These are phyloP conservation scores for Drosophila mayaguana DNA, from an alignment of 2,888 invertebrate species.

Conservation along the genomic window DNA sequence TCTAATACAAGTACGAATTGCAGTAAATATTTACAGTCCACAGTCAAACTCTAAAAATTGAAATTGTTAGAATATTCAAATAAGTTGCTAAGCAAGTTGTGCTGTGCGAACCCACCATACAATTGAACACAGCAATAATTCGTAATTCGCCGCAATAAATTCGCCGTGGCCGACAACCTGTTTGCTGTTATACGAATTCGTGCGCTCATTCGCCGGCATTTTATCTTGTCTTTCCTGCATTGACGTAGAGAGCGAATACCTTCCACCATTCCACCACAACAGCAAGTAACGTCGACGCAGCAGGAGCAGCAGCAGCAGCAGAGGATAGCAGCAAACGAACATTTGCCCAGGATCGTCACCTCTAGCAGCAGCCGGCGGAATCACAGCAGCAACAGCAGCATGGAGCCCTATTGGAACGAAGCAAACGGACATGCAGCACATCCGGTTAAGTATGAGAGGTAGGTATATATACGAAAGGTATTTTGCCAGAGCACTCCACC, in stretches of 20 bases:
- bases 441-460: slow-evolving; percentile 86
- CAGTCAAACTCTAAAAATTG: neutral
- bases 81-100: slow-evolving; percentile 13
- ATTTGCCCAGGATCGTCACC: slow-evolving; percentile 40
- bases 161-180: slow-evolving; percentile 75
- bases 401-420: slow-evolving; percentile 85
- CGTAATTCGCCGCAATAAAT: slow-evolving; percentile 59
- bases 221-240: slow-evolving; percentile 45
- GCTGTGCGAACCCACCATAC: slow-evolving; percentile 57
- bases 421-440: slow-evolving; percentile 85
- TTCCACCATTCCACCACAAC: slow-evolving; percentile 82
- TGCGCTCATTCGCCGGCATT: slow-evolving; percentile 54
- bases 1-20: slow-evolving; percentile 45
- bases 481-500: slow-evolving; percentile 27
- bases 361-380: slow-evolving; percentile 42
- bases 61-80: slow-evolving; percentile 18
- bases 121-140: slow-evolving; percentile 40
- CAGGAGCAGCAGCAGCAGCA: slow-evolving; percentile 55
- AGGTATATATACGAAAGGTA: slow-evolving; percentile 64
- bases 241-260: slow-evolving; percentile 63
- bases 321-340: slow-evolving; percentile 22
- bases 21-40: slow-evolving; percentile 6
- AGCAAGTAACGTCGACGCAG: slow-evolving; percentile 68
- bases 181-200: slow-evolving; percentile 66
- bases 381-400: slow-evolving; percentile 60